Evolutionary conservation across 2,888 invertebrate genomes (phyloP).

Genomic region (Lampropteryx suffumata): DNA sequence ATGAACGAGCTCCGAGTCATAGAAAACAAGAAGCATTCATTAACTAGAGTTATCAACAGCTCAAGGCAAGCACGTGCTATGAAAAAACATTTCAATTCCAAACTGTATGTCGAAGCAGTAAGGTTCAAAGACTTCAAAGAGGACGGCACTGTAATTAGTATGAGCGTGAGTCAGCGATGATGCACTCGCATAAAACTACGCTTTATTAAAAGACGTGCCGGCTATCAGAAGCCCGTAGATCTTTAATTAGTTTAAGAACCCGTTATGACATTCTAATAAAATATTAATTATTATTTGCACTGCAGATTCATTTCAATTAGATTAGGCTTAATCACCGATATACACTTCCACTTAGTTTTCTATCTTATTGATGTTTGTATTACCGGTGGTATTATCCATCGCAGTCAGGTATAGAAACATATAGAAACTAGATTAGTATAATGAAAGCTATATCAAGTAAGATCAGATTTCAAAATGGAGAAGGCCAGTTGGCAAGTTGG

Average conservation of each 20-base stretch:
- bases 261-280: slow-evolving; percentile 16
- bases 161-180: slow-evolving; percentile 53
- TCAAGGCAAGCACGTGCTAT: slow-evolving; percentile 59
- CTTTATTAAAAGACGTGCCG: slow-evolving; percentile 43
- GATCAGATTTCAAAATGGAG: slow-evolving; percentile 29
- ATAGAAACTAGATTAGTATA: slow-evolving; percentile 16
- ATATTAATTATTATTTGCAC: slow-evolving; percentile 4
- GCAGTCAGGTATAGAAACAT: background rate
- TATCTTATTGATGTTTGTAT: too few species aligned
- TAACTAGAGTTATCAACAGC: slow-evolving; percentile 53
- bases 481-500: slow-evolving; percentile 24
- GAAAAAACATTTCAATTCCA: slow-evolving; percentile 9
- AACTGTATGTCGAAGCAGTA: slow-evolving; percentile 25
- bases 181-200: slow-evolving; percentile 50
- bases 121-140: slow-evolving; percentile 18
- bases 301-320: too few species aligned
- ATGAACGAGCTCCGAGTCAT: slow-evolving; percentile 29
- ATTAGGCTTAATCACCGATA: too few species aligned
- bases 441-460: slow-evolving; percentile 16
- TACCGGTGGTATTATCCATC: slow-evolving; percentile 6
- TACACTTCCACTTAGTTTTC: too few species aligned
- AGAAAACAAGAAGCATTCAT: slow-evolving; percentile 47
- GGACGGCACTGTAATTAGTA: slow-evolving; percentile 50
- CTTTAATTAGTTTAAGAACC: slow-evolving; percentile 30
- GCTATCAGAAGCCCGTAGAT: slow-evolving; percentile 29